Conservation (phyloP, 2,113 vertebrate species). For the Conger conger region DNA sequence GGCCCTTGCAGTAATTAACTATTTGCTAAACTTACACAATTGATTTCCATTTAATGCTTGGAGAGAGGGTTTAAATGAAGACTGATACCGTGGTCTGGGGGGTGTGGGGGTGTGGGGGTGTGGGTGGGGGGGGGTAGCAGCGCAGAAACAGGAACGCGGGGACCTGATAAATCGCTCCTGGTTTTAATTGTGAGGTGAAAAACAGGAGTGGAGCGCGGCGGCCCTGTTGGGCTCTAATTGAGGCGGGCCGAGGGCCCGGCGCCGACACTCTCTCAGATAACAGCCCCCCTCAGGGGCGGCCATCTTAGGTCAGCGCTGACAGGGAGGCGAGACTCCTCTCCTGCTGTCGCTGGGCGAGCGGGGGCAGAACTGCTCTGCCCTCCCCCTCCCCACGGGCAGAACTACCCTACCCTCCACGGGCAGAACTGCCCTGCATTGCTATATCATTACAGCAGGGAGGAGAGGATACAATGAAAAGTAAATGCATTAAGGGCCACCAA, state of each 20-base stretch:
- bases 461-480: too few species aligned
- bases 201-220: conserved; percentile 34
- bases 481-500: too few species aligned
- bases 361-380: not conserved
- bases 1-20: conserved; percentile 89
- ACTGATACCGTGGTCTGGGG: conserved; percentile 73
- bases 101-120: conserved; percentile 73
- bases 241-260: conserved; percentile 42
- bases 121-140: conserved; percentile 63
- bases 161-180: conserved; percentile 47
- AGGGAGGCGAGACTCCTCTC: not conserved
- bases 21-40: conserved; percentile 91
- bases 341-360: too few species aligned
- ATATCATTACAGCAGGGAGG: too few species aligned
- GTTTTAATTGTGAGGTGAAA: conserved; percentile 54
- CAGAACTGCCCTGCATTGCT: not conserved
- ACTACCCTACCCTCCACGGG: not conserved
- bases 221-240: conserved; percentile 55
- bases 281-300: conserved; percentile 26
- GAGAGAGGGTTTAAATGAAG: conserved; percentile 85
- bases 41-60: conserved; percentile 88
- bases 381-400: not conserved
- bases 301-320: conserved; percentile 10
- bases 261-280: conserved; percentile 41
- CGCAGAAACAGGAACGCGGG: conserved; percentile 74